A percentile compares a stretch with the other conserved stretches of the same genome.
Conservation (phyloP, 2,113 vertebrate genomes). For the Lepidothrix coronata region DNA sequence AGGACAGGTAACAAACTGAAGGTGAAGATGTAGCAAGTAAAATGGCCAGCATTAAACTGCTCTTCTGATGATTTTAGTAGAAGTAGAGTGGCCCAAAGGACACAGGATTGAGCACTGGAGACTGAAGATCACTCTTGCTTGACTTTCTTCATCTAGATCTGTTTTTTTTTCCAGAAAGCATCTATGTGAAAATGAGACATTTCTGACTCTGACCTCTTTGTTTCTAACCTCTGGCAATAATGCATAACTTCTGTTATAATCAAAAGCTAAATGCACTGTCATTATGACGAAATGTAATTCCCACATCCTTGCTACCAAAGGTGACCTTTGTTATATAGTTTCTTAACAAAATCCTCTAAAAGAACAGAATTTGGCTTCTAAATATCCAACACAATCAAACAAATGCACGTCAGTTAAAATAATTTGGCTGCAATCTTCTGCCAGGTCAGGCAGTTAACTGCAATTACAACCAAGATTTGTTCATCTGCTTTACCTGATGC, state of each 20-base stretch:
- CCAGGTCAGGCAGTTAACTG: neutral
- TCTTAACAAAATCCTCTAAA: neutral
- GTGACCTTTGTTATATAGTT: constrained; percentile 10
- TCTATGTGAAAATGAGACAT: neutral
- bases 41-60: neutral
- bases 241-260: neutral
- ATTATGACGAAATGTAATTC: constrained; percentile 15
- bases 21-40: neutral
- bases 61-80: neutral
- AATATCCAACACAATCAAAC: neutral
- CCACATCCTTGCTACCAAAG: neutral
- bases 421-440: neutral
- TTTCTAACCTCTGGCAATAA: neutral
- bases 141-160: neutral
- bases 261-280: constrained; percentile 17
- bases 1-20: neutral
- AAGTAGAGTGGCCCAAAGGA: neutral
- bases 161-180: neutral
- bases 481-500: neutral
- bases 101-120: neutral
- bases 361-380: neutral
- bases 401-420: neutral
- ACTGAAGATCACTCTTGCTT: neutral
- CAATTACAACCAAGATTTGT: neutral
- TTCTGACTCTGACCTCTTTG: neutral